Evolutionary conservation across 2,797 vertebrate genomes (phyloP).

Genomic region (Muscicapa comitata): DNA sequence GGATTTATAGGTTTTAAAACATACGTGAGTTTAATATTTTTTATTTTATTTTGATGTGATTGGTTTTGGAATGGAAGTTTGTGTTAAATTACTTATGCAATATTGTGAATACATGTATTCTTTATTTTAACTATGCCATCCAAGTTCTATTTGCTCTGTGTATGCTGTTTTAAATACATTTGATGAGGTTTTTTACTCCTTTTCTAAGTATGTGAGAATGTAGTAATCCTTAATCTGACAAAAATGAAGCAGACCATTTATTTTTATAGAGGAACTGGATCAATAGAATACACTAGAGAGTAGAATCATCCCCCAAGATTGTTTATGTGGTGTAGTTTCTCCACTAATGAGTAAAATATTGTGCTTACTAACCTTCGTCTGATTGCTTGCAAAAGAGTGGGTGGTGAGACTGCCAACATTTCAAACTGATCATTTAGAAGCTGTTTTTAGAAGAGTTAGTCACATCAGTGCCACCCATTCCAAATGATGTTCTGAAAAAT

Average conservation of each 20-base stretch:
- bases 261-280: neutral
- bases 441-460: neutral
- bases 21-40: slow-evolving; percentile 63
- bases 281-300: neutral
- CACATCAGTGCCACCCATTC: neutral
- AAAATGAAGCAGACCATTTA: neutral
- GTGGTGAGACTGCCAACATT: neutral
- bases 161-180: slow-evolving; percentile 35
- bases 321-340: neutral
- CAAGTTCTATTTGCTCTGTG: slow-evolving; percentile 42
- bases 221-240: neutral
- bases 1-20: slow-evolving; percentile 60
- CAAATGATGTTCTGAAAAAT: neutral
- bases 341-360: neutral
- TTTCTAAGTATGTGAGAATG: neutral
- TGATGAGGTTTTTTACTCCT: slow-evolving; percentile 30
- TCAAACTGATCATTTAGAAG: neutral
- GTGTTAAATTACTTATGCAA: slow-evolving; percentile 60
- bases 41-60: slow-evolving; percentile 59
- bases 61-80: slow-evolving; percentile 58
- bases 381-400: neutral
- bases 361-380: slow-evolving; percentile 4
- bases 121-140: slow-evolving; percentile 40
- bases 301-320: neutral
- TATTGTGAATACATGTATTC: slow-evolving; percentile 68